Evolutionary conservation across 2,888 invertebrate species (phyloP).

Genomic region (Acrobeloides nanus): DNA sequence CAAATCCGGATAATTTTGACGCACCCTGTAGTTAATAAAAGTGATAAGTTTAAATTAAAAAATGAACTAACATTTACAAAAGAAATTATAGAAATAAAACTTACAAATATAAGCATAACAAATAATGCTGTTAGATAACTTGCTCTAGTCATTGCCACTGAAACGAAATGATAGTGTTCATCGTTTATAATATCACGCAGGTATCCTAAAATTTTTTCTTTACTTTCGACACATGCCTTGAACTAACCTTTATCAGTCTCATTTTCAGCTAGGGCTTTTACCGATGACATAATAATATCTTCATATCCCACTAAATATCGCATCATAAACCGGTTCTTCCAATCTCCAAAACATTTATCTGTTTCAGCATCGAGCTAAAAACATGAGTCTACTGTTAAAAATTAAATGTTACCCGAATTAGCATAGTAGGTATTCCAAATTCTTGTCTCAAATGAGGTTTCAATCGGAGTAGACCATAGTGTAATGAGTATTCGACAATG

Average conservation of each 20-base stretch:
- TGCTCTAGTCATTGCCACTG: slow-evolving; percentile 87
- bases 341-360: slow-evolving; percentile 87
- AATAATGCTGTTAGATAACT: slow-evolving; percentile 90
- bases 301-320: slow-evolving; percentile 83
- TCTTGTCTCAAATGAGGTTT: slow-evolving; percentile 74
- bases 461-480: slow-evolving; percentile 87
- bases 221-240: background rate
- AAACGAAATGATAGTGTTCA: slow-evolving; percentile 94
- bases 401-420: slow-evolving; percentile 59
- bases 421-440: slow-evolving; percentile 77
- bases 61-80: background rate
- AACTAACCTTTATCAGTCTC: slow-evolving; percentile 81
- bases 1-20: too few species aligned
- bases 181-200: slow-evolving; percentile 86
- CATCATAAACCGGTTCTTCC: slow-evolving; percentile 78
- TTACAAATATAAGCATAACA: slow-evolving; percentile 96
- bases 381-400: slow-evolving; percentile 59
- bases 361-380: slow-evolving; percentile 67
- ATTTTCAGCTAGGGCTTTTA: slow-evolving; percentile 85
- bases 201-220: slow-evolving; percentile 42
- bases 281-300: slow-evolving; percentile 89
- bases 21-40: too few species aligned
- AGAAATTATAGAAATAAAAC: slow-evolving; percentile 58
- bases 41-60: background rate
- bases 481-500: slow-evolving; percentile 91